These are phyloP conservation scores for Apaloderma vittatum DNA, from an alignment of 2,113 vertebrate genomes.

Conservation along the genomic window DNA sequence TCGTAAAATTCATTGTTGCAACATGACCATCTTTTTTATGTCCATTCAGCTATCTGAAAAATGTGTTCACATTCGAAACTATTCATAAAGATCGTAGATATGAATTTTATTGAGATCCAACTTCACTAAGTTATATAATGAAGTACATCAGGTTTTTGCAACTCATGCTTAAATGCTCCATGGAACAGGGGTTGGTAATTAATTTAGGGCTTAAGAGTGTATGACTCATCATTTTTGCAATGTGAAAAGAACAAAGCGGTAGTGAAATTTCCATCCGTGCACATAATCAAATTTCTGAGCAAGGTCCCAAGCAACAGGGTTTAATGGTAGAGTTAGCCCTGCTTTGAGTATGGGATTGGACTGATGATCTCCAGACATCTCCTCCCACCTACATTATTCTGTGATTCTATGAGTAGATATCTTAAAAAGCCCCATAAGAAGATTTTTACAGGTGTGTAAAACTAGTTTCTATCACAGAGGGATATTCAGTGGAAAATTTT, in stretches of 20 bases:
- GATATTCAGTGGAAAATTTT: not conserved
- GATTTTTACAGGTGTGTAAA: not conserved
- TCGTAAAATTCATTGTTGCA: not conserved
- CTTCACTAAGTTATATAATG: not conserved
- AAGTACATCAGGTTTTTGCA: not conserved
- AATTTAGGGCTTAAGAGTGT: not conserved
- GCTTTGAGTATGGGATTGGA: not conserved
- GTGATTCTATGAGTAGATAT: not conserved
- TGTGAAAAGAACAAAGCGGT: not conserved
- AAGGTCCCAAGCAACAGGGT: not conserved
- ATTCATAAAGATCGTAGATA: not conserved
- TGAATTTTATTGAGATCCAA: not conserved
- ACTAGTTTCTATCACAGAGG: not conserved
- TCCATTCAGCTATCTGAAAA: not conserved
- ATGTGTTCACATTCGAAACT: not conserved
- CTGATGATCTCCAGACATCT: not conserved
- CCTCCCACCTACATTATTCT: not conserved
- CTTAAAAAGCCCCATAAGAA: not conserved
- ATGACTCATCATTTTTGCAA: not conserved
- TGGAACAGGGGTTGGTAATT: not conserved
- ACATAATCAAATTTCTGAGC: not conserved
- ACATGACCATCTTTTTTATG: not conserved
- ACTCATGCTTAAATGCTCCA: not conserved
- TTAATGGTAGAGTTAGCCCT: not conserved
- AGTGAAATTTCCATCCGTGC: not conserved